Conservation (phyloP, 2,113 vertebrate genomes). For the Podarcis muralis region DNA sequence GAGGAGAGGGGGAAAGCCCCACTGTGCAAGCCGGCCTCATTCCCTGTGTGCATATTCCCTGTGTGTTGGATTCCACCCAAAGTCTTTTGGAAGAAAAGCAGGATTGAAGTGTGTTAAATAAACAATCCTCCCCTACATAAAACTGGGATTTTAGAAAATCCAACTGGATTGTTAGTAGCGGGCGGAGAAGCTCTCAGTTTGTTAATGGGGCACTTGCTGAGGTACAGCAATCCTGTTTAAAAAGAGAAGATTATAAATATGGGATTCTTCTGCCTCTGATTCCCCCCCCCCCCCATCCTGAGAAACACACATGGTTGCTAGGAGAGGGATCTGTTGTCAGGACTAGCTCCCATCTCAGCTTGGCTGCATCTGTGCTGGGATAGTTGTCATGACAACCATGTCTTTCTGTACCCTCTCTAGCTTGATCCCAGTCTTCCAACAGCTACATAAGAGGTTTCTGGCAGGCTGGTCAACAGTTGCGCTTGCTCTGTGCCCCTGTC, state of each 20-base stretch:
- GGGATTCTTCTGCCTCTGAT: not conserved
- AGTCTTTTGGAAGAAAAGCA: not conserved
- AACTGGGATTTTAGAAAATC: not conserved
- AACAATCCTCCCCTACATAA: not conserved
- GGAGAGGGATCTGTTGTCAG: slow-evolving; percentile 16
- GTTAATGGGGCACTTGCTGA: not conserved
- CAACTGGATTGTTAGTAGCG: not conserved
- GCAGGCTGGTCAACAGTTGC: not conserved
- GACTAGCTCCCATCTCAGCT: slow-evolving; percentile 2
- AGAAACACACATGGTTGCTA: slow-evolving; percentile 11
- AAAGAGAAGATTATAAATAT: not conserved
- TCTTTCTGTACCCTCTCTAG: slow-evolving; percentile 6
- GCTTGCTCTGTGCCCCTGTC: not conserved
- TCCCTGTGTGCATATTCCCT: no score
- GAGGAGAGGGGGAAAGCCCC: no score
- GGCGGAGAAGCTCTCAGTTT: not conserved
- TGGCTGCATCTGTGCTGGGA: not conserved
- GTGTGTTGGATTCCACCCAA: not conserved
- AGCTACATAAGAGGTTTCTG: not conserved
- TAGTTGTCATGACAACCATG: slow-evolving; percentile 7
- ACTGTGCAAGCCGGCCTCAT: no score
- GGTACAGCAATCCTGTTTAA: not conserved
- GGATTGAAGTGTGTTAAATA: not conserved
- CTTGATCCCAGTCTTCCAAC: not conserved
- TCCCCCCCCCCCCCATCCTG: not conserved